Percentiles rank a stretch among this genome's conserved stretches.
phyloP scores from a whole-genome alignment of 2,888 invertebrate species.

The Chloromyia formosa region DNA sequence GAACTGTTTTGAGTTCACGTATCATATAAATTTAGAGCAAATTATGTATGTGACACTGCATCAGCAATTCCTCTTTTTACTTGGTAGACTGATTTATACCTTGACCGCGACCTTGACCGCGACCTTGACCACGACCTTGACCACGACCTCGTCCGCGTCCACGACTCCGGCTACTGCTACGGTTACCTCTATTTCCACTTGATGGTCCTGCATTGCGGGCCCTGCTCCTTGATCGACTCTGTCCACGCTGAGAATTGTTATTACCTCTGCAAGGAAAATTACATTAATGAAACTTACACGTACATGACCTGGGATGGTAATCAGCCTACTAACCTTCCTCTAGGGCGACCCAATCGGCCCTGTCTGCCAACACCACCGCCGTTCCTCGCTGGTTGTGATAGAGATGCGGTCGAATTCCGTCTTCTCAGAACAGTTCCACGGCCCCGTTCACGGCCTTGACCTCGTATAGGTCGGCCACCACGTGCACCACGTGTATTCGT shows the following conservation, averaged over 20 bases:
- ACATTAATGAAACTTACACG: background rate
- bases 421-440: slow-evolving; percentile 58
- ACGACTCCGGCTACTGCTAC: slow-evolving; percentile 53
- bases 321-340: slow-evolving; percentile 48
- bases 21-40: background rate
- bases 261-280: slow-evolving; percentile 35
- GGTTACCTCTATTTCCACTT: slow-evolving; percentile 55
- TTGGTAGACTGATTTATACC: slow-evolving; percentile 44
- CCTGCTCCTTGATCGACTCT: slow-evolving; percentile 50
- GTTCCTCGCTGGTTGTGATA: slow-evolving; percentile 45
- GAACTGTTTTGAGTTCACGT: background rate
- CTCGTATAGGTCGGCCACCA: background rate
- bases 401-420: slow-evolving; percentile 53
- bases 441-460: slow-evolving; percentile 52
- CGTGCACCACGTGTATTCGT: slow-evolving; percentile 27
- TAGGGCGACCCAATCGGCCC: slow-evolving; percentile 45
- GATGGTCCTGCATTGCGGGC: slow-evolving; percentile 52
- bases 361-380: slow-evolving; percentile 37
- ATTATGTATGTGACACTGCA: background rate
- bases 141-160: slow-evolving; percentile 47
- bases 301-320: background rate
- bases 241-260: slow-evolving; percentile 45
- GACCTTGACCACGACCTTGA: slow-evolving; percentile 49
- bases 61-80: slow-evolving; percentile 2
- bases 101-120: no score